A percentile compares a stretch with the other conserved stretches of the same genome.
Conservation (phyloP, 1,140 invertebrate species). For the Episyrphus balteatus region DNA sequence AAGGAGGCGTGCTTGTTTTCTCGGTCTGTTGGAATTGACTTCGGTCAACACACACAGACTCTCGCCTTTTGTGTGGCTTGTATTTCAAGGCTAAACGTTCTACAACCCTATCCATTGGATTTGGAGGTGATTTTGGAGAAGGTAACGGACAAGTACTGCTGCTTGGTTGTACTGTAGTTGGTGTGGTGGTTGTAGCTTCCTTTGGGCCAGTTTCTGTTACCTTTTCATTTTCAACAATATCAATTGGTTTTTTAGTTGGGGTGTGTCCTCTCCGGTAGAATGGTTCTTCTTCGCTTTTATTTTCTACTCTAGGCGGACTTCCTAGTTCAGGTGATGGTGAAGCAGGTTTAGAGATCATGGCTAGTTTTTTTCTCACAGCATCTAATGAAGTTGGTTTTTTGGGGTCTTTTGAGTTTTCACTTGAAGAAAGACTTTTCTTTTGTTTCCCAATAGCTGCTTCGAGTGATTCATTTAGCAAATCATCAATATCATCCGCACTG, state of each 20-base stretch:
- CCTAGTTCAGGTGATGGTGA: no score
- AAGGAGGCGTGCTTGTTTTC: no score
- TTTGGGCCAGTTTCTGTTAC: no score
- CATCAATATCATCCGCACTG: slow-evolving; percentile 6
- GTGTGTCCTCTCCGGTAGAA: no score
- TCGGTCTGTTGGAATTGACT: no score
- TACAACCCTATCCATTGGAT: not conserved
- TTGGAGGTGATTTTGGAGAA: not conserved
- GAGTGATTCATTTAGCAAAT: slow-evolving; percentile 6
- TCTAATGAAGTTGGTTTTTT: slow-evolving; percentile 1
- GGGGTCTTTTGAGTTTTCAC: no score
- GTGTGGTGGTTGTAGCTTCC: not conserved
- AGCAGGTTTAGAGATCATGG: not conserved
- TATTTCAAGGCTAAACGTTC: slow-evolving; percentile 10
- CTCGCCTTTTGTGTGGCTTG: slow-evolving; percentile 2
- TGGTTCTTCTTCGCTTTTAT: no score
- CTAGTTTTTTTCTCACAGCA: slow-evolving; percentile 6
- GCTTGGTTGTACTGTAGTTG: not conserved
- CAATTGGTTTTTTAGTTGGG: no score
- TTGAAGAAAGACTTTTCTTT: no score
- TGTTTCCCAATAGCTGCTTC: not conserved
- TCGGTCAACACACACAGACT: not conserved
- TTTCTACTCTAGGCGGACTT: no score
- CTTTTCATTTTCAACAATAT: no score
- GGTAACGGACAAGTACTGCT: not conserved